Evolutionary conservation across 2,113 vertebrate species (phyloP), one percentile per base, ranked within the genome.

Genomic region (Acrocephalus arundinaceus): DNA sequence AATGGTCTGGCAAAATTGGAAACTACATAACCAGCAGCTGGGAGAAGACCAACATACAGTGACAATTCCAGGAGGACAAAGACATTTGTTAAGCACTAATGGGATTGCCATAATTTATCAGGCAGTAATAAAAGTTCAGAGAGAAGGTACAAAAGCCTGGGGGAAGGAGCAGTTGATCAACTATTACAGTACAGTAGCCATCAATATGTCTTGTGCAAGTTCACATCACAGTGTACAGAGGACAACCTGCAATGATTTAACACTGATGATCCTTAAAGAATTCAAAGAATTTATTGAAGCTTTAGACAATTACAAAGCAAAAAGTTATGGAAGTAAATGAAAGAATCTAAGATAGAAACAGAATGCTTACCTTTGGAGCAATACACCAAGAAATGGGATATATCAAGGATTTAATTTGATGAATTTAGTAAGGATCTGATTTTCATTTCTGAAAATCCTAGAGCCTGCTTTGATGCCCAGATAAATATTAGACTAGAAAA

Each of bases 401-500:
- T 52, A 71, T 39, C 14, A 77, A 92, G 63, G 30, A 71, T 90
- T 58, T 70, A 66, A 89, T 91, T 7, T 85, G 31, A 66, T 62
- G 3, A 82, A n/a, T 87, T 89, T 90, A 90, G 33, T 71, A 88
- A 80, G 59, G 59, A 87, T 87, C 86, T 95, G 22, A 39, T 89
- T 91, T 87, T 51, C 33, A 45, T 82, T 93, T 92, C n/a, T 91
- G 31, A 76, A 59, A 89, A 59, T 93, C 39, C 41, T 22, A 87
- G 63, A 28, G 52, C 9, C 24, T 49, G 23, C 55, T 94, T 79
- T 87, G 82, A 85, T 82, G 55, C 46, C 46, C 70, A 91, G 15
- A 72, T 93, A 93, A 95, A 82, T 62, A 89, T 54, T 68, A 89
- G 41, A 51, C 49, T 76, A 74, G 83, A 90, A 91, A 94, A 89